These are phyloP conservation scores for Himalopsyche kuldschensis DNA, from an alignment of 2,888 invertebrate species.

Conservation along the genomic window DNA sequence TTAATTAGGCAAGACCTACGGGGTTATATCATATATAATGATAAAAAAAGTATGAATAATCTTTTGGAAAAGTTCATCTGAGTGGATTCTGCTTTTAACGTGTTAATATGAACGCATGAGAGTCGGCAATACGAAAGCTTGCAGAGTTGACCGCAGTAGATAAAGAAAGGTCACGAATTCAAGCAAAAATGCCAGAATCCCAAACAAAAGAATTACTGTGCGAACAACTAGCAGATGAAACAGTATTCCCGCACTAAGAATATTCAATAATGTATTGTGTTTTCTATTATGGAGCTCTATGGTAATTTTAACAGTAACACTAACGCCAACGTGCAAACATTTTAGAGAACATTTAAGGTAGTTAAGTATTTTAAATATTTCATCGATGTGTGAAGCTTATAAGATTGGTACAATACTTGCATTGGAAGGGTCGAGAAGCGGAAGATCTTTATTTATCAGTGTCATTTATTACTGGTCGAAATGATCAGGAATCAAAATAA, in stretches of 20 bases:
- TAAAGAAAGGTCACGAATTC: constrained; percentile 23
- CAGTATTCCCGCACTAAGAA: constrained; percentile 9
- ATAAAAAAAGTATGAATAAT: no score
- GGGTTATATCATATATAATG: no score
- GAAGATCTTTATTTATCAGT: no score
- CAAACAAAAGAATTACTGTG: constrained; percentile 28
- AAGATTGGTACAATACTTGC: no score
- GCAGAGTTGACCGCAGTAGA: not conserved
- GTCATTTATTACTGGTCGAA: no score
- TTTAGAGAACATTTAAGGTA: not conserved
- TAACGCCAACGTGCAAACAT: not conserved
- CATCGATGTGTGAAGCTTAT: not conserved
- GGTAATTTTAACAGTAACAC: constrained; percentile 16
- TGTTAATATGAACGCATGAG: not conserved
- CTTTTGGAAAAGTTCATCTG: not conserved
- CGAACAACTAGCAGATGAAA: constrained; percentile 4
- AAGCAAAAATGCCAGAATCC: constrained; percentile 12
- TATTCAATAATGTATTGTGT: constrained; percentile 5
- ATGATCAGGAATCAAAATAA: no score
- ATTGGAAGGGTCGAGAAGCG: no score
- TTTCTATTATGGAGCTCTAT: constrained; percentile 26
- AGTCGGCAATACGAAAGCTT: not conserved
- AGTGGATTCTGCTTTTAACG: not conserved
- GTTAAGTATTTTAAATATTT: not conserved
- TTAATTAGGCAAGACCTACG: no score